A percentile compares a stretch with the other conserved stretches of the same genome.
phyloP scores from a whole-genome alignment of 1,140 invertebrate species.

The Mesaphorura yosii region DNA sequence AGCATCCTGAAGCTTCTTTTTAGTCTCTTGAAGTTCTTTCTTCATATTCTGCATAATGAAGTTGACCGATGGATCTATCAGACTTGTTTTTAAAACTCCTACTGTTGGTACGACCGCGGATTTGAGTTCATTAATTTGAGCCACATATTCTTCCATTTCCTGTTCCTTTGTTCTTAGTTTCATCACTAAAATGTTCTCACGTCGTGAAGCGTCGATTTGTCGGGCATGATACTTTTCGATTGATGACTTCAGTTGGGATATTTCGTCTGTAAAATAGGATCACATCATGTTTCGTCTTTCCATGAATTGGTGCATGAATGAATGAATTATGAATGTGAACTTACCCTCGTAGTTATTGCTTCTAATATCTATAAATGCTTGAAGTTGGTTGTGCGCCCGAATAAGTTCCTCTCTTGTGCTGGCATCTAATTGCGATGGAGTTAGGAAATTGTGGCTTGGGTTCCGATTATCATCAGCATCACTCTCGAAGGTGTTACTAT shows the following conservation, averaged over 20 bases:
- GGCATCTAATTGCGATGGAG: no score
- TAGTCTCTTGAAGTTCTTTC: conserved; percentile 77
- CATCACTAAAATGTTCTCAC: conserved; percentile 82
- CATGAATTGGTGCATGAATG: background rate
- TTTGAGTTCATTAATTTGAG: conserved; percentile 83
- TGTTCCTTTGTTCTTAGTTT: conserved; percentile 87
- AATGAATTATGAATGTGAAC: background rate
- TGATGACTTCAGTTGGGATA: conserved; percentile 59
- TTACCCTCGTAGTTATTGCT: conserved; percentile 10
- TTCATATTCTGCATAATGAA: conserved; percentile 81
- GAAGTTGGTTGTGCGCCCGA: conserved; percentile 1
- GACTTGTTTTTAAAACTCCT: conserved; percentile 61
- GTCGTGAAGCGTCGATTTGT: conserved; percentile 66
- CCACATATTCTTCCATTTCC: conserved; percentile 89
- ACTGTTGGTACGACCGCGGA: conserved; percentile 63
- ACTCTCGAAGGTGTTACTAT: no score
- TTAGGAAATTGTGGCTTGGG: no score
- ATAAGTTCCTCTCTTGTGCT: conserved; percentile 10
- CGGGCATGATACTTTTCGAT: conserved; percentile 72
- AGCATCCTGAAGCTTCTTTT: conserved; percentile 86
- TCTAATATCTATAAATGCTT: conserved; percentile 9
- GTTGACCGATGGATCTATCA: conserved; percentile 92
- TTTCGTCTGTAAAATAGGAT: conserved; percentile 50
- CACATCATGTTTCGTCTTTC: background rate
- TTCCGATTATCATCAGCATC: no score